Evolutionary conservation across 2,113 vertebrate species (phyloP), one percentile per base, ranked within the genome.

Genomic region (Dinomys branickii): DNA sequence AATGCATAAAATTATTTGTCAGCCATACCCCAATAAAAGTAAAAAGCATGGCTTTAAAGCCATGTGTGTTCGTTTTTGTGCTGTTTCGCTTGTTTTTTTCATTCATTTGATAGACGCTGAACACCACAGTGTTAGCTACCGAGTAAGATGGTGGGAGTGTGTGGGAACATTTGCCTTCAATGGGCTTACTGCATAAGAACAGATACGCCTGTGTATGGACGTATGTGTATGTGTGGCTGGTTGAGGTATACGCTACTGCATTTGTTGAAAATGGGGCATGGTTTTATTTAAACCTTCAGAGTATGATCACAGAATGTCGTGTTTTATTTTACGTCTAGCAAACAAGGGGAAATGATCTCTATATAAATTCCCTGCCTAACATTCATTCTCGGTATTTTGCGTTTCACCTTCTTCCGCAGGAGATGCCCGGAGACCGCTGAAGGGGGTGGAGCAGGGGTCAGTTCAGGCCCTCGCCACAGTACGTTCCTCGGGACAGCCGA

Each of bases 401-500:
- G 67, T 95, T 95, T 73, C 82, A 85, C 13, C 17, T 3, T 95
- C 20, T 16, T 93, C 5, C 47, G 67, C 44, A 26, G 13, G 19
- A 88, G 22, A 92, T 84, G 69, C 22, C 71, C 63, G 56, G 19
- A 77, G 69, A 94, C 52, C 92, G 24, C 78, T 90, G 94, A 96
- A 52, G 88, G 28, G 35, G n/a, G 78, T 95, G 65, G 83, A 88
- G 88, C 41, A 91, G 90, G 95, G 85, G 73, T 94, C 88, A 92
- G 50, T 95, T 97, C 95, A 92, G 54, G n/a, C 63, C 35, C 14
- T 90, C 30, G 54, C 35, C 85, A 56, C 67, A 58, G 58, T 52
- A 14, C 82, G 91, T 69, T 95, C 95, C 96, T 80, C 71, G 92
- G 90, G 94, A 83, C 94, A 93, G 85, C 85, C 82, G 85, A 93